These are phyloP conservation scores for Micronisus gabar DNA, from an alignment of 2,113 vertebrate genomes.

Conservation along the genomic window DNA sequence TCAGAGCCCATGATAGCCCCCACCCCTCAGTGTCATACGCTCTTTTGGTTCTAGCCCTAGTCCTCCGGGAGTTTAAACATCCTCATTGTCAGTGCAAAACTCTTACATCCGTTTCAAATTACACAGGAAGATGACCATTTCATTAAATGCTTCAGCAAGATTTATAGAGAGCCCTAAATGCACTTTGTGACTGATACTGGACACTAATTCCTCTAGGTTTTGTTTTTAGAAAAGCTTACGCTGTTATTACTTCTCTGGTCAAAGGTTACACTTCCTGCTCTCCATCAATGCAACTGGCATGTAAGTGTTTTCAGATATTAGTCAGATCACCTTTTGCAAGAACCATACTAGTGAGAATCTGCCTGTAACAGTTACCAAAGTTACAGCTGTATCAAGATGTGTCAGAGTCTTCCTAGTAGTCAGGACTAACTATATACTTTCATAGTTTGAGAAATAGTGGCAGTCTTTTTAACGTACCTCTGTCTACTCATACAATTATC, in stretches of 20 bases:
- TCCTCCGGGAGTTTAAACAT: background rate
- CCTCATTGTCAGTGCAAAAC: background rate
- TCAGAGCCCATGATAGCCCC: background rate
- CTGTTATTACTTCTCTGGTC: slow-evolving; percentile 68
- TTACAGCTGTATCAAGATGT: background rate
- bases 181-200: slow-evolving; percentile 63
- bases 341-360: background rate
- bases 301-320: slow-evolving; percentile 68
- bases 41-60: background rate
- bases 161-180: slow-evolving; percentile 70
- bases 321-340: slow-evolving; percentile 60
- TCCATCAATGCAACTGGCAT: slow-evolving; percentile 55
- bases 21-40: background rate
- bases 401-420: fast-evolving
- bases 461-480: background rate
- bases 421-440: background rate
- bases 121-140: slow-evolving; percentile 71
- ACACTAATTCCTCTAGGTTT: slow-evolving; percentile 67
- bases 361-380: slow-evolving; percentile 30
- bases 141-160: slow-evolving; percentile 67
- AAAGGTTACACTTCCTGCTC: slow-evolving; percentile 76
- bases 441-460: background rate
- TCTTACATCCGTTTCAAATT: slow-evolving; percentile 64
- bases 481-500: background rate
- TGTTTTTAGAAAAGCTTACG: slow-evolving; percentile 55